phyloP scores from a whole-genome alignment of 2,113 vertebrate genomes.

The Ceyx melanurus region DNA sequence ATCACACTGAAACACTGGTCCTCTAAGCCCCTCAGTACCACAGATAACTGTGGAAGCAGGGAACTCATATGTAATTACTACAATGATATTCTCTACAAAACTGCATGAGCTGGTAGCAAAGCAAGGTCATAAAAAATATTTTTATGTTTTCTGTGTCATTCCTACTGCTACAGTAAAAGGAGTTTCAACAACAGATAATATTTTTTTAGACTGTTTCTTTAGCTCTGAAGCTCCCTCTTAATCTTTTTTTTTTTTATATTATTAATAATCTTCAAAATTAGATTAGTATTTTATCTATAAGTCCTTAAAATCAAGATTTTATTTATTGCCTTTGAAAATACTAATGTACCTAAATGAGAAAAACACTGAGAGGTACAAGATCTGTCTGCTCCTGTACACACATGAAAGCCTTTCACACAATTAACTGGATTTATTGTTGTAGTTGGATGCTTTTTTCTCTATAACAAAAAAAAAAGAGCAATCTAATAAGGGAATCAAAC shows the following conservation, averaged over 20 bases:
- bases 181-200: not conserved
- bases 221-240: not conserved
- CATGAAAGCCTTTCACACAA: slow-evolving; percentile 22
- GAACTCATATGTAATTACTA: slow-evolving; percentile 31
- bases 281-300: not conserved
- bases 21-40: not conserved
- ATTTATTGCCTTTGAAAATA: slow-evolving; percentile 31
- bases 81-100: slow-evolving; percentile 19
- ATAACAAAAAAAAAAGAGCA: not conserved
- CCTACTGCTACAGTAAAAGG: not conserved
- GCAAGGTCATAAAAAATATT: slow-evolving; percentile 14
- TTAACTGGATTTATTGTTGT: slow-evolving; percentile 15
- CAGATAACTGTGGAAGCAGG: slow-evolving; percentile 21
- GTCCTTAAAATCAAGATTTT: slow-evolving; percentile 27
- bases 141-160: not conserved
- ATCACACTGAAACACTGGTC: slow-evolving; percentile 14
- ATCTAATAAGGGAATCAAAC: slow-evolving; percentile 17
- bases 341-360: slow-evolving; percentile 21
- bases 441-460: not conserved
- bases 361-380: not conserved
- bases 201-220: not conserved
- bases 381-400: not conserved
- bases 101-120: not conserved
- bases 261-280: not conserved
- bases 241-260: not conserved